A percentile compares a stretch with the other conserved stretches of the same genome.
Conservation (phyloP, 2,888 invertebrate genomes). For the Phytoseiulus persimilis region DNA sequence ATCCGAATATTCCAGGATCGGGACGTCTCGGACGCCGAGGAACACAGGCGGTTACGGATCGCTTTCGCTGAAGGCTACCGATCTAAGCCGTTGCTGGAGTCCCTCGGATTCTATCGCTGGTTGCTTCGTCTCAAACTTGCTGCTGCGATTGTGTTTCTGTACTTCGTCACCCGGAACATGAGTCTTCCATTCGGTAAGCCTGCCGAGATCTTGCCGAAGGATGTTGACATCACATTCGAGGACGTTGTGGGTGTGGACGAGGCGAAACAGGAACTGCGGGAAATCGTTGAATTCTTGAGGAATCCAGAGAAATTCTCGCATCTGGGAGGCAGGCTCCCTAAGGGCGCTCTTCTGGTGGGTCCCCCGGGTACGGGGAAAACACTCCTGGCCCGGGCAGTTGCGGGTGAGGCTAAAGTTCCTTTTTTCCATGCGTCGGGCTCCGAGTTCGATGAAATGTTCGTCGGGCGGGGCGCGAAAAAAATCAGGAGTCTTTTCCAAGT, state of each 20-base stretch:
- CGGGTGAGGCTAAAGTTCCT: slow-evolving; percentile 94
- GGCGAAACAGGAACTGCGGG: slow-evolving; percentile 90
- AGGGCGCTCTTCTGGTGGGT: slow-evolving; percentile 59
- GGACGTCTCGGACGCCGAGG: not conserved
- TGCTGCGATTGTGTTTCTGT: slow-evolving; percentile 56
- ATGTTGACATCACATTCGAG: slow-evolving; percentile 87
- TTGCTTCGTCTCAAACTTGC: too few species aligned
- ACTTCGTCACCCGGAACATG: slow-evolving; percentile 37
- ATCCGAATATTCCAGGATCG: not conserved
- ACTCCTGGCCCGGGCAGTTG: slow-evolving; percentile 86
- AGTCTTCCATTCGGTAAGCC: slow-evolving; percentile 70
- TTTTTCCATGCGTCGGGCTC: slow-evolving; percentile 98
- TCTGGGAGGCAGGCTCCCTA: slow-evolving; percentile 90
- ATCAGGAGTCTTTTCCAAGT: slow-evolving; percentile 87
- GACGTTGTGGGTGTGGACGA: slow-evolving; percentile 96
- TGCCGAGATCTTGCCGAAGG: slow-evolving; percentile 88
- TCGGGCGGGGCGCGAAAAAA: slow-evolving; percentile 89
- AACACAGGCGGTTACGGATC: slow-evolving; percentile 41
- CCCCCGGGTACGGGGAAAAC: slow-evolving; percentile 85
- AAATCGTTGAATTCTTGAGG: slow-evolving; percentile 89
- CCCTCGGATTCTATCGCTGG: too few species aligned
- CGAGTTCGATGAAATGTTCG: slow-evolving; percentile 96
- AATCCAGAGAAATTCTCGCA: slow-evolving; percentile 85
- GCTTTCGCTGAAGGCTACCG: slow-evolving; percentile 86
- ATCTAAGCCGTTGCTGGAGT: too few species aligned